Conservation (phyloP, 2,888 invertebrate species). For the Mythimna lalbum region DNA sequence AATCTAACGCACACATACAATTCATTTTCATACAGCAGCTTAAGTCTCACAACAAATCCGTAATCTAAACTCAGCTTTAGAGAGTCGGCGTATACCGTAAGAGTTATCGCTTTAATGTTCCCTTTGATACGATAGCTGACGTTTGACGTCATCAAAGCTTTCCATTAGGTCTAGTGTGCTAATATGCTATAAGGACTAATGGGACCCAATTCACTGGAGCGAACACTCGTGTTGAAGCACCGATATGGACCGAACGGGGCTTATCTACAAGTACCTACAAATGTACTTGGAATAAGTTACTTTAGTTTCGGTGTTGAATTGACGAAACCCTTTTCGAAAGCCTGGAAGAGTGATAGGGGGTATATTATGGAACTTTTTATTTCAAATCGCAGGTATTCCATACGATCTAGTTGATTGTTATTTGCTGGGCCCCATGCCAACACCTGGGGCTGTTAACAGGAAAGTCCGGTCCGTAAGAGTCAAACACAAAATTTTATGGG, state of each 20-base stretch:
- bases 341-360: background rate
- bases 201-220: slow-evolving; percentile 49
- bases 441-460: slow-evolving; percentile 9
- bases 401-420: slow-evolving; percentile 1
- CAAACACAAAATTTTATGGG: background rate
- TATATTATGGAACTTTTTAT: slow-evolving; percentile 1
- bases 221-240: slow-evolving; percentile 41
- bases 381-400: slow-evolving; percentile 6
- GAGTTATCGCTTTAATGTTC: slow-evolving; percentile 55
- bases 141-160: slow-evolving; percentile 59
- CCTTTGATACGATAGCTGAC: slow-evolving; percentile 59
- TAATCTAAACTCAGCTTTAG: slow-evolving; percentile 39
- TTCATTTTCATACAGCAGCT: slow-evolving; percentile 3
- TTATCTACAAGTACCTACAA: slow-evolving; percentile 25
- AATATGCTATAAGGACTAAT: slow-evolving; percentile 54
- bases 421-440: slow-evolving; percentile 7
- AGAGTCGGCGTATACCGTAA: slow-evolving; percentile 22
- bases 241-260: slow-evolving; percentile 44
- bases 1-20: background rate
- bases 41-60: slow-evolving; percentile 23
- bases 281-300: slow-evolving; percentile 40
- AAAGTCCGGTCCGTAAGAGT: background rate
- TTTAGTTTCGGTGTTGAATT: slow-evolving; percentile 21
- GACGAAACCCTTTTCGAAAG: slow-evolving; percentile 1
- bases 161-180: slow-evolving; percentile 55